Base-by-base conservation (phyloP, 1,140 invertebrate genomes). In the Drosophila saltans region DNA sequence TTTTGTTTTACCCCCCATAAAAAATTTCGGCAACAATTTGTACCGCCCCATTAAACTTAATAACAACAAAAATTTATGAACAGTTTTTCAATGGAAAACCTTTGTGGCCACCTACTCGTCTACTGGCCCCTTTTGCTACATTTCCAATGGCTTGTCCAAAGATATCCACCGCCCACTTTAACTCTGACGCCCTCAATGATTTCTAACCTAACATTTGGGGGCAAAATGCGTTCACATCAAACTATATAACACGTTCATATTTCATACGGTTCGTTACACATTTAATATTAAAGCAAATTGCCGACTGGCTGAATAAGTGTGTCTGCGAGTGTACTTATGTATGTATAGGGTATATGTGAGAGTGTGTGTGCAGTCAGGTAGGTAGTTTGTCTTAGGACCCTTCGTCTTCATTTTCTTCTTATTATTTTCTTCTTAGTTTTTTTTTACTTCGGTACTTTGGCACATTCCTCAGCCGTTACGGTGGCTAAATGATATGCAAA, bases 281-380 rank as follows among this genome's bases (percentile, higher is more conserved):
- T 88, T 89, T 88, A 88, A 88, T 88, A 88, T 88, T 89, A 89
- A 88, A 83, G 84, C 84, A 88, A 89, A 88, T 88, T 88, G 86
- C 83, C 75, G 73, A 81, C 82, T 69, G 75, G 36, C 33, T 33
- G 33, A 55, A 52, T 36, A 43, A 75, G 63, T 57, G 26, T 52
- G 43, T 36, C 36, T 65, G 61, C 64, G 57, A 8, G 24, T 61
- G 10, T 64, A 55, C 39, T 26, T 58, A 60, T 30, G 48, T 30
- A 39, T 11, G 7, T 5, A 11, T 9, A 36, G 60, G 28, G 58
- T 41, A 61, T 65, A n/a, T 62, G n/a, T 33, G 16, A 8, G 59
- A 8, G 59, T 33, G 70, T 36, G 45, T 33, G 48, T 74, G 58
- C 69, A 83, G 66, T 57, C 59, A 66, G 83, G 79, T 71, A 79